Percentiles rank a stretch among this genome's conserved stretches.
Evolutionary conservation across 2,888 invertebrate species (phyloP).

Genomic region (Diaperis boleti): DNA sequence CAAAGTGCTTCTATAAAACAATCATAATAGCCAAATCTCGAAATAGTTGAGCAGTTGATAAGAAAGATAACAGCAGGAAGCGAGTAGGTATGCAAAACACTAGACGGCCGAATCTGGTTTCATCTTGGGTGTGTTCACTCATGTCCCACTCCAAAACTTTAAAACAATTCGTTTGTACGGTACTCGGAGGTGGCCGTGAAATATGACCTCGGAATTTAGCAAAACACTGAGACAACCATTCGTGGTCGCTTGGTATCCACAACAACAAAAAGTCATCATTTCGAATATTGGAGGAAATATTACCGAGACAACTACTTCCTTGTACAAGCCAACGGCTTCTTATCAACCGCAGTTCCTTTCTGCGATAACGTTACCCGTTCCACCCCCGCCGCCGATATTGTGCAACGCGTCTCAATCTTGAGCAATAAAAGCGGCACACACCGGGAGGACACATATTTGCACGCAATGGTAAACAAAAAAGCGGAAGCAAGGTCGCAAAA

Average conservation of each 20-base stretch:
- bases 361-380: neutral
- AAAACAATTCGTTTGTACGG: neutral
- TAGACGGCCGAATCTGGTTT: too few relatives aligned
- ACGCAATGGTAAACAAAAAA: conserved; percentile 29
- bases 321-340: neutral
- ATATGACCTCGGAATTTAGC: neutral
- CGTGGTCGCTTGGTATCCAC: too few relatives aligned
- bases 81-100: too few relatives aligned
- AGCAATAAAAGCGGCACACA: conserved; percentile 10
- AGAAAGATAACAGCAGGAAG: too few relatives aligned
- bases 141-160: neutral
- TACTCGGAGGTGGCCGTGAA: neutral
- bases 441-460: conserved; percentile 14
- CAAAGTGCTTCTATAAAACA: too few relatives aligned
- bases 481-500: conserved; percentile 16
- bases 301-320: conserved; percentile 2
- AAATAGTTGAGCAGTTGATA: too few relatives aligned
- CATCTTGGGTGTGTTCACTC: neutral
- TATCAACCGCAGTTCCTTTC: neutral
- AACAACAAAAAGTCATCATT: too few relatives aligned
- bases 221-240: too few relatives aligned
- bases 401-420: neutral
- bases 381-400: conserved; percentile 1
- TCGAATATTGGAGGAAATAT: too few relatives aligned
- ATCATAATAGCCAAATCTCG: too few relatives aligned